Evolutionary conservation across 2,797 vertebrate species (phyloP).

Genomic region (Nannoperca australis): DNA sequence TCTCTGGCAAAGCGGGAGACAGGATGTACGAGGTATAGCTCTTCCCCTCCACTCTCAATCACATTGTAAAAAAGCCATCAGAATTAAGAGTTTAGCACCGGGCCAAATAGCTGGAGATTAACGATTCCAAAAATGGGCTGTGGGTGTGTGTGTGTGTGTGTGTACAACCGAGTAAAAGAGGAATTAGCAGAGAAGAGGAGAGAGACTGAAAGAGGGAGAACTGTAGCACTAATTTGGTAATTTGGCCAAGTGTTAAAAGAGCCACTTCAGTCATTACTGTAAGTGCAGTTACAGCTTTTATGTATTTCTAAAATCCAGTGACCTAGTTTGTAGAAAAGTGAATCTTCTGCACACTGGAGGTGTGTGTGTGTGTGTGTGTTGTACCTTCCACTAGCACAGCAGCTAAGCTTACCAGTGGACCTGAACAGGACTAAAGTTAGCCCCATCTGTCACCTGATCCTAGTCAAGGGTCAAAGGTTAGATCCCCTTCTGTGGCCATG

Average conservation of each 20-base stretch:
- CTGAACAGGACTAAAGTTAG: conserved; percentile 73
- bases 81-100: conserved; percentile 70
- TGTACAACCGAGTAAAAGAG: conserved; percentile 2
- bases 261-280: conserved; percentile 35
- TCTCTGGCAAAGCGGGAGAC: conserved; percentile 35
- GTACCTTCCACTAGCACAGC: conserved; percentile 32
- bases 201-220: conserved; percentile 6
- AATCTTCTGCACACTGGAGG: conserved; percentile 11
- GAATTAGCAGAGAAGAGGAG: conserved; percentile 30
- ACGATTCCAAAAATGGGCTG: conserved; percentile 72
- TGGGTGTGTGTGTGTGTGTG: conserved; percentile 22
- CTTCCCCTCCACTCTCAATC: conserved; percentile 52
- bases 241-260: conserved; percentile 39
- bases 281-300: conserved; percentile 40
- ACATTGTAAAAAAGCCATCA: conserved; percentile 68
- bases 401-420: conserved; percentile 50
- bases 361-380: conserved; percentile 15
- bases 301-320: conserved; percentile 39
- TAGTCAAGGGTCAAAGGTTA: conserved; percentile 70
- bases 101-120: conserved; percentile 77
- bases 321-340: conserved; percentile 37
- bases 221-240: conserved; percentile 39
- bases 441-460: conserved; percentile 72
- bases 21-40: conserved; percentile 37
- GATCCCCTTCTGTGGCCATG: conserved; percentile 52